A percentile compares a stretch with the other conserved stretches of the same genome.
Evolutionary conservation across 2,113 vertebrate species (phyloP).

Genomic region (Ramphastos sulfuratus): DNA sequence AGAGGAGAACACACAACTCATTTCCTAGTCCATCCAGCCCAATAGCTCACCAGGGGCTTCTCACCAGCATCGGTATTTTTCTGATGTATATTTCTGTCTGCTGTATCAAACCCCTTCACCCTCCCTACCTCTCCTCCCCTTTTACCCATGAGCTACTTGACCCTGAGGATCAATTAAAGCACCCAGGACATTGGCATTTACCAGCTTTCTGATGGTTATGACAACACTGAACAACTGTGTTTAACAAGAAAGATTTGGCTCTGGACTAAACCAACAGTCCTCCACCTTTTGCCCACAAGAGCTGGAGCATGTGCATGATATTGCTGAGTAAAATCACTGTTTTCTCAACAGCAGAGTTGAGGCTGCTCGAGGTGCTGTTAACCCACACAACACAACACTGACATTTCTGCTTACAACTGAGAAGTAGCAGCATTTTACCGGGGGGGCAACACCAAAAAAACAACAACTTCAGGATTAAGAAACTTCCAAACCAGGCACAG

Average conservation of each 20-base stretch:
- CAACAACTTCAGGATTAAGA: neutral
- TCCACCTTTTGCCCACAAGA: neutral
- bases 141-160: neutral
- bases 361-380: neutral
- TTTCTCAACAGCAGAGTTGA: neutral
- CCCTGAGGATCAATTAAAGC: neutral
- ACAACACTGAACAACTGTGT: neutral
- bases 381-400: neutral
- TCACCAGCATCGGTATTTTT: neutral
- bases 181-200: neutral
- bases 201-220: neutral
- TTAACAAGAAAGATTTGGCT: neutral
- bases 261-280: neutral
- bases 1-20: neutral
- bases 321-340: neutral
- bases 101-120: neutral
- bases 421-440: neutral
- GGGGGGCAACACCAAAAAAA: too few relatives aligned
- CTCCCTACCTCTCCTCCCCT: neutral
- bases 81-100: neutral
- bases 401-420: neutral
- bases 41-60: neutral
- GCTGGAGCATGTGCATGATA: neutral
- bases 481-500: neutral
- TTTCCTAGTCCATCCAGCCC: neutral